phyloP scores from a whole-genome alignment of 2,113 vertebrate species.

The Casuarius casuarius region DNA sequence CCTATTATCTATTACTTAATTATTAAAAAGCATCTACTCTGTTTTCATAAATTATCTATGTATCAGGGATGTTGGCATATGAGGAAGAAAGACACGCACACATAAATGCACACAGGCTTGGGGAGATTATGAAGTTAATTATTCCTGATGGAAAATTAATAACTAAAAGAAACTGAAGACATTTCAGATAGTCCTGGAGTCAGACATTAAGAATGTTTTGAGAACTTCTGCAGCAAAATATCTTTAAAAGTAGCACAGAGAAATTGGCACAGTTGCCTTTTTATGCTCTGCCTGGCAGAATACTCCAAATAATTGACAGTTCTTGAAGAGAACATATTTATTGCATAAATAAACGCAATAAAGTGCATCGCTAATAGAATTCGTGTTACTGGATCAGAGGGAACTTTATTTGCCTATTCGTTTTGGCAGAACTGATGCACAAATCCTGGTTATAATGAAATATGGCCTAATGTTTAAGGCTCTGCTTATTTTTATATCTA shows the following conservation, averaged over 20 bases:
- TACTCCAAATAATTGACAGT: neutral
- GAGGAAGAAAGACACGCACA: neutral
- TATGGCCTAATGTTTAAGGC: neutral
- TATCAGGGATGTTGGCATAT: constrained; percentile 46
- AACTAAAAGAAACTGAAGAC: neutral
- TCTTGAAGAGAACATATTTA: neutral
- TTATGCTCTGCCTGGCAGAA: neutral
- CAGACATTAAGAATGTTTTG: neutral
- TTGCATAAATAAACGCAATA: neutral
- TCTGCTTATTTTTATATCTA: neutral
- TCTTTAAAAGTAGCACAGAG: neutral
- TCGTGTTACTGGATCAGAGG: neutral
- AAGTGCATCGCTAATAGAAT: neutral
- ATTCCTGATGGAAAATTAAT: constrained; percentile 44
- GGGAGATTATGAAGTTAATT: constrained; percentile 61
- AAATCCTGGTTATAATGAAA: neutral
- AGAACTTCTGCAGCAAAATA: neutral
- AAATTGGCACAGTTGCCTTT: neutral
- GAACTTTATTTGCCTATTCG: neutral
- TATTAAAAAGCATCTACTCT: constrained; percentile 79
- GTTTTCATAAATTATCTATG: constrained; percentile 84
- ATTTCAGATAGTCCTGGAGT: neutral
- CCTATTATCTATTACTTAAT: constrained; percentile 80
- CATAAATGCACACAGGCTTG: neutral
- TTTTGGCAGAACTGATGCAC: neutral